phyloP scores from a whole-genome alignment of 1,140 invertebrate genomes.

The Rhizoglyphus robini region DNA sequence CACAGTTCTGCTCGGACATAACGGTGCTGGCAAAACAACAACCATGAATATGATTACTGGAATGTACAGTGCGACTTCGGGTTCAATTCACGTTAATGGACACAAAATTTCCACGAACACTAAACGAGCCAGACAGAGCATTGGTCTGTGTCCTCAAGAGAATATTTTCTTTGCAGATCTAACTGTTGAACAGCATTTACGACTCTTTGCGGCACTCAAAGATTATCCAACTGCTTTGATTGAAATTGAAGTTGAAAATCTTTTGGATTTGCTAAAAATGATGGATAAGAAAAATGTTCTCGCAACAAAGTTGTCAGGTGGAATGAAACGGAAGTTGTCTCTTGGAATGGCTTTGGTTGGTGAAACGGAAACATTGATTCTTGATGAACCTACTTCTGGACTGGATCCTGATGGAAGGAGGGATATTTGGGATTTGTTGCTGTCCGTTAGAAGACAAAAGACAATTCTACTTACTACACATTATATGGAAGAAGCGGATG shows the following conservation, averaged over 20 bases:
- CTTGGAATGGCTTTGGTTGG: constrained; percentile 74
- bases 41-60: constrained; percentile 68
- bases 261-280: constrained; percentile 39
- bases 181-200: constrained; percentile 29
- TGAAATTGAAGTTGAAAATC: constrained; percentile 33
- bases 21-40: constrained; percentile 67
- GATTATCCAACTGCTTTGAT: constrained; percentile 44
- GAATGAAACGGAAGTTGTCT: constrained; percentile 69
- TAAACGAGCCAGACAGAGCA: constrained; percentile 45
- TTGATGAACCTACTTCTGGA: constrained; percentile 31
- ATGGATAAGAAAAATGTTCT: constrained; percentile 46
- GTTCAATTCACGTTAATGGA: constrained; percentile 52
- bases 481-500: constrained; percentile 94
- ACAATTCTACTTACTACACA: constrained; percentile 89
- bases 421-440: constrained; percentile 45
- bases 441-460: constrained; percentile 29
- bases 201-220: constrained; percentile 38
- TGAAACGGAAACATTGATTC: constrained; percentile 29
- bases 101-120: constrained; percentile 44
- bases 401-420: constrained; percentile 44
- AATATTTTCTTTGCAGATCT: constrained; percentile 37
- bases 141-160: constrained; percentile 76
- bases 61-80: constrained; percentile 47
- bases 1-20: constrained; percentile 72
- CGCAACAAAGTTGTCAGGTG: constrained; percentile 61